Base-by-base conservation (phyloP, 2,888 invertebrate genomes). In the Chloromyia formosa region DNA sequence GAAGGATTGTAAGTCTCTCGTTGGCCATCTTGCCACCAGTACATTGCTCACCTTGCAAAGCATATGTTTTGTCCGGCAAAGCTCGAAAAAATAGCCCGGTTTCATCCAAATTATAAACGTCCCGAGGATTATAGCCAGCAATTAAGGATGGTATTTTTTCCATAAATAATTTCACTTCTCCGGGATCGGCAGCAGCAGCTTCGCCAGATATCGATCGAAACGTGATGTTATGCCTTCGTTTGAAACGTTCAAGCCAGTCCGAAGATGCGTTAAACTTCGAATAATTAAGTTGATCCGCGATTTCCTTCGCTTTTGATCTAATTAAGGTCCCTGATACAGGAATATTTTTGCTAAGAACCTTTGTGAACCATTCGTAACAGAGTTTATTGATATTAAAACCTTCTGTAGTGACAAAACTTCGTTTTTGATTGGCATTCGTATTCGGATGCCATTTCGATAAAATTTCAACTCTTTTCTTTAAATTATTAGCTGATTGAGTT, bases 21-120 rank as follows among this genome's bases (percentile, higher is more conserved):
- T 81, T 82, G 1, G 77, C 76, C 20, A 78, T 35, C 76, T 81
- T 81, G n/a, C 80, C 81, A 61, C 79, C 80, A n/a, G 61, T 18
- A 74, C 79, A 82, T 76, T 78, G 78, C 64, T 80, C 79, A 58
- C 68, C 75, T 78, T 79, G 80, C 7, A 80, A 76, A 9, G 78
- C 75, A 35, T 80, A 5, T 3, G 79, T 81, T 79, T 82, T 81
- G 58, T 79, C 74, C 22, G 80, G 80, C 69, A 81, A 75, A 40
- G 78, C 78, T 66, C 79, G 75, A 74, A 80, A 81, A 77, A 80
- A 81, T 40, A 81, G 73, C 3, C 78, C 80, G 62, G 78, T 80
- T 78, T 81, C 81, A 77, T 81, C 80, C 1, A 69, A 68, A 53
- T 76, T 77, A 4, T 54, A 72, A 23, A 77, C 76, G 23, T 77